Base-by-base conservation (phyloP, 2,113 vertebrate genomes). In the Dipodomys stephensi region DNA sequence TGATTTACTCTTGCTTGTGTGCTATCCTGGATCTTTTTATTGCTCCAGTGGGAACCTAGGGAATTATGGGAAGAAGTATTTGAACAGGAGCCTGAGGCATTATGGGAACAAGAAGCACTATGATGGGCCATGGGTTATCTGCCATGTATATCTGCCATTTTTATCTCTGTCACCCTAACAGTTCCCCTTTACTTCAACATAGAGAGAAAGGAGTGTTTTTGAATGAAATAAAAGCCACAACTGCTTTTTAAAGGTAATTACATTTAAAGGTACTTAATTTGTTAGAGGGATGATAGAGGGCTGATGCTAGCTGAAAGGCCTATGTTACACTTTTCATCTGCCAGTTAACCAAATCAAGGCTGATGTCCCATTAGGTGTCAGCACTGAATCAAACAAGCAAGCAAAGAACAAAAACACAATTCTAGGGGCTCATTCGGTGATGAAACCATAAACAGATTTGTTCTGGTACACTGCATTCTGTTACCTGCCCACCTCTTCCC, bases 181-280 rank as follows among this genome's bases (percentile, higher is more conserved):
- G 15, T 13, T 57, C 53, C 53, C 15, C 53, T 57, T 57, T 57
- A 12, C 53, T 13, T 57, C 53, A 57, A 57, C 53, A 57, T 57
- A 57, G 15, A 57, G 53, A 57, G 53, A 57, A 57, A 57, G 53
- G 53, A 68, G 10, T 72, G 7, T 22, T 93, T 74, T 77, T 72
- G 22, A 49, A 85, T 77, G 35, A 85, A 82, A 93, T 72, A 91
- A 88, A 94, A 78, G 27, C 12, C 16, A 35, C 35, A 87, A 49
- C 72, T 28, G 20, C 49, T 6, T 64, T 65, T 62, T 44, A 73
- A 77, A 72, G 28, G n/a, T 27, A 81, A 25, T 76, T 12, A 71
- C 27, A 18, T 15, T 49, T 49, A 49, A 49, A 49, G 49, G 49
- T 11, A 71, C n/a, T 71, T 72, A 19, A 72, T 35, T 35, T 72